phyloP scores from a whole-genome alignment of 2,113 vertebrate genomes.

The Syrmaticus mikado region DNA sequence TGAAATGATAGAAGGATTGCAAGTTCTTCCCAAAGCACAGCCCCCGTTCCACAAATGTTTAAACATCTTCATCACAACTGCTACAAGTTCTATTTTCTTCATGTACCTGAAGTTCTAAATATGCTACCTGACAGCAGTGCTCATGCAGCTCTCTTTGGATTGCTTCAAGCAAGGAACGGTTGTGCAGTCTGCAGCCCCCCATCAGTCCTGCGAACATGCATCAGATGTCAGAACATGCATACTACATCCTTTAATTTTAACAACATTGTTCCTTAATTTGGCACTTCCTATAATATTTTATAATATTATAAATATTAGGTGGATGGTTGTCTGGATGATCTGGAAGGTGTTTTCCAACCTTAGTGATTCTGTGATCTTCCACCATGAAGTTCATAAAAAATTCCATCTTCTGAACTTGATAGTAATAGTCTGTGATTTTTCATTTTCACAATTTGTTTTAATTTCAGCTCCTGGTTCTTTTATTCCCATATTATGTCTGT shows the following conservation, averaged over 20 bases:
- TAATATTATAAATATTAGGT: no score
- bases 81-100: not conserved
- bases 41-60: not conserved
- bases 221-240: not conserved
- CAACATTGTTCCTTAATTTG: not conserved
- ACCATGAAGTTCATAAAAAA: not conserved
- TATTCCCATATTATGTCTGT: not conserved
- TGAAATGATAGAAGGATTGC: accelerated
- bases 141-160: not conserved
- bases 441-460: not conserved
- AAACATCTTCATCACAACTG: not conserved
- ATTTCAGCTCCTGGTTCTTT: not conserved
- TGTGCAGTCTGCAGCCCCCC: not conserved
- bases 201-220: not conserved
- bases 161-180: not conserved
- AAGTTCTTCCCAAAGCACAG: not conserved
- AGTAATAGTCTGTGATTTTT: not conserved
- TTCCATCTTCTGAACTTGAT: not conserved
- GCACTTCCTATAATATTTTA: not conserved
- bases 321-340: no score
- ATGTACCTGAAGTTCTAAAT: accelerated
- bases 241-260: not conserved
- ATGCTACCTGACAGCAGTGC: not conserved
- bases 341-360: no score
- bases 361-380: not conserved